Percentiles rank a stretch among this genome's conserved stretches.
Conservation (phyloP, 2,113 vertebrate genomes). For the Tenrec ecaudatus region DNA sequence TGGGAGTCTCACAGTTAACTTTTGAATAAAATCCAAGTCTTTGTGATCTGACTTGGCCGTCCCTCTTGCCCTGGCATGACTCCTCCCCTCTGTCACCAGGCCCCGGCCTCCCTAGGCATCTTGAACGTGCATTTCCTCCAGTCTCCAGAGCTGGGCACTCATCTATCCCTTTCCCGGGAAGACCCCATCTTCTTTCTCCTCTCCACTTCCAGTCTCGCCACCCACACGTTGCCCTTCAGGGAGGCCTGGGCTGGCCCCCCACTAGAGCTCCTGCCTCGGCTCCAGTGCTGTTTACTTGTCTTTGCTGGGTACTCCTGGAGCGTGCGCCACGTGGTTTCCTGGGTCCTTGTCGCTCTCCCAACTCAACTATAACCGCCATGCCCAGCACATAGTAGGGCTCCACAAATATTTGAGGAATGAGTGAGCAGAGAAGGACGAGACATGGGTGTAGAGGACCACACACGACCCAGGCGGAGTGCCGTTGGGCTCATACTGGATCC, state of each 20-base stretch:
- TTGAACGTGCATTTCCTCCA: not conserved
- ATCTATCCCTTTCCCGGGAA: not conserved
- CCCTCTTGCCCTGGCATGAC: not conserved
- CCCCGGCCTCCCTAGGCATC: not conserved
- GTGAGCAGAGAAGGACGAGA: not conserved
- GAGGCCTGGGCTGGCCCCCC: not conserved
- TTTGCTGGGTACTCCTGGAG: not conserved
- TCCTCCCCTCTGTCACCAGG: accelerated
- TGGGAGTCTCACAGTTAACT: not conserved
- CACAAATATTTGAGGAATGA: not conserved
- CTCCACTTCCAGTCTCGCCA: no score
- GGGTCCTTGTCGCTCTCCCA: not conserved
- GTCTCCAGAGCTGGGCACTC: not conserved
- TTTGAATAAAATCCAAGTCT: not conserved
- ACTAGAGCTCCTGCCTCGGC: not conserved
- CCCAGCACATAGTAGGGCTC: not conserved
- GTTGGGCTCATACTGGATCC: not conserved
- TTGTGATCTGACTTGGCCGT: not conserved
- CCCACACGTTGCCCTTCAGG: not conserved
- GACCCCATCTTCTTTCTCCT: not conserved
- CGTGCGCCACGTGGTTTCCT: not conserved
- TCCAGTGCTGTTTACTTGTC: not conserved
- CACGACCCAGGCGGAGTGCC: not conserved
- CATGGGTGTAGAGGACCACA: not conserved
- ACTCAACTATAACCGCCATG: not conserved